These are phyloP conservation scores for Tapirus terrestris DNA, from an alignment of 2,113 vertebrate species.

Conservation along the genomic window DNA sequence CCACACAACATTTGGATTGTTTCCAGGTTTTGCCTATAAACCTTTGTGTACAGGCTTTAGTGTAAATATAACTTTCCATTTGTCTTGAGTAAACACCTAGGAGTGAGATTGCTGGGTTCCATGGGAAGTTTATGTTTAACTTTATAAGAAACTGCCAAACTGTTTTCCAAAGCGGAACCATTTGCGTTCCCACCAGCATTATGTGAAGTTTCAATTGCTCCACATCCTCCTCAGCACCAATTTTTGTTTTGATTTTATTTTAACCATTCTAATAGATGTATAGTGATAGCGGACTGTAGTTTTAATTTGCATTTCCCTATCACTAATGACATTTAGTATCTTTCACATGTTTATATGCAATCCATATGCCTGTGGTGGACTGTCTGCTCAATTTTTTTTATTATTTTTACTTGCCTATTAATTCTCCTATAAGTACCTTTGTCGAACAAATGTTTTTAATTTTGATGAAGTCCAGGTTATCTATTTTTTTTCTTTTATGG, in stretches of 20 bases:
- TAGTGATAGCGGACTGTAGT: not conserved
- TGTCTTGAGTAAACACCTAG: not conserved
- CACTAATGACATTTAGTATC: not conserved
- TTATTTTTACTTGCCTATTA: not conserved
- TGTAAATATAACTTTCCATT: constrained; percentile 15
- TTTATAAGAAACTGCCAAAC: constrained; percentile 41
- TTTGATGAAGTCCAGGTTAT: not conserved
- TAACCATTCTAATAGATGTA: not conserved
- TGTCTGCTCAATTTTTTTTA: constrained; percentile 17
- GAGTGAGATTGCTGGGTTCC: not conserved
- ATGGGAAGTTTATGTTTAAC: constrained; percentile 22
- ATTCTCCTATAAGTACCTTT: not conserved
- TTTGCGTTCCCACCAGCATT: not conserved
- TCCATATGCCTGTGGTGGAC: not conserved
- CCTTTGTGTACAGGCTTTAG: not conserved
- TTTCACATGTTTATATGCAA: not conserved
- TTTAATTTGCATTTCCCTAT: not conserved
- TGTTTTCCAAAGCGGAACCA: not conserved
- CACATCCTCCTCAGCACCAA: not conserved
- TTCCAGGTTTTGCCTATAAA: constrained; percentile 4
- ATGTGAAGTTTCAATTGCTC: not conserved
- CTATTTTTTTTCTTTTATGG: not conserved
- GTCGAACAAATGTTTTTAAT: constrained; percentile 19
- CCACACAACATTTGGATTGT: not conserved
- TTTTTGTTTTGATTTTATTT: not conserved